These are phyloP conservation scores for Lasioglossum calceatum DNA, from an alignment of 2,888 invertebrate genomes.

Conservation along the genomic window DNA sequence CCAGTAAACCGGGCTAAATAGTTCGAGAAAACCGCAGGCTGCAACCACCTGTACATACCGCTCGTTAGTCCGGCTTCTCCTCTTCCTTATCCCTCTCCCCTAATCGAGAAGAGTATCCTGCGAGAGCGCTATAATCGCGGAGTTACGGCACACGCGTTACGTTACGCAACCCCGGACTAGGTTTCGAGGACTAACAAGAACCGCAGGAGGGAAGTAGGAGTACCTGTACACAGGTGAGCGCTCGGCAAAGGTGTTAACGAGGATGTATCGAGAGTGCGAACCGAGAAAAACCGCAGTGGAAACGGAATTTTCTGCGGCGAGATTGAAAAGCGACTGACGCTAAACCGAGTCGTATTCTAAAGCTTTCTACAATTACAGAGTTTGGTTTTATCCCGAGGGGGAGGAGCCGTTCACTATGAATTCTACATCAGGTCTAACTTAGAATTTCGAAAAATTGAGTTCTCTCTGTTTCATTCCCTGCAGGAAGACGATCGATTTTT, in stretches of 20 bases:
- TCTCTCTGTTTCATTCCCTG: background rate
- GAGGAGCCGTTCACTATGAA: background rate
- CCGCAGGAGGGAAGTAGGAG: background rate
- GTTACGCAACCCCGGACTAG: constrained; percentile 29
- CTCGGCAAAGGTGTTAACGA: constrained; percentile 15
- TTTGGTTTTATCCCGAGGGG: background rate
- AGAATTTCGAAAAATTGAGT: no score
- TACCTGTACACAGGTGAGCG: constrained; percentile 28
- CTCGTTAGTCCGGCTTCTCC: constrained; percentile 3
- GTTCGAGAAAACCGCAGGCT: constrained; percentile 1
- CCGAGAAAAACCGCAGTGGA: background rate
- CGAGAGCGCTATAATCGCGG: constrained; percentile 15
- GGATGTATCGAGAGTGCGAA: background rate
- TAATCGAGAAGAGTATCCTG: background rate
- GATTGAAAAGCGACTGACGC: background rate
- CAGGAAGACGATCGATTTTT: no score
- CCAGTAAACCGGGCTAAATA: background rate
- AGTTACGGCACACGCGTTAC: constrained; percentile 16
- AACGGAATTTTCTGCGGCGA: background rate
- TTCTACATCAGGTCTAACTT: no score
- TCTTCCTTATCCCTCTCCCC: background rate
- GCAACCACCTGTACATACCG: constrained; percentile 1
- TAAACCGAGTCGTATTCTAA: background rate
- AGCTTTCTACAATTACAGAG: background rate
- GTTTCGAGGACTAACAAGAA: constrained; percentile 32